Conservation (phyloP, 2,797 vertebrate species). For the Acestrorhynchus altus region DNA sequence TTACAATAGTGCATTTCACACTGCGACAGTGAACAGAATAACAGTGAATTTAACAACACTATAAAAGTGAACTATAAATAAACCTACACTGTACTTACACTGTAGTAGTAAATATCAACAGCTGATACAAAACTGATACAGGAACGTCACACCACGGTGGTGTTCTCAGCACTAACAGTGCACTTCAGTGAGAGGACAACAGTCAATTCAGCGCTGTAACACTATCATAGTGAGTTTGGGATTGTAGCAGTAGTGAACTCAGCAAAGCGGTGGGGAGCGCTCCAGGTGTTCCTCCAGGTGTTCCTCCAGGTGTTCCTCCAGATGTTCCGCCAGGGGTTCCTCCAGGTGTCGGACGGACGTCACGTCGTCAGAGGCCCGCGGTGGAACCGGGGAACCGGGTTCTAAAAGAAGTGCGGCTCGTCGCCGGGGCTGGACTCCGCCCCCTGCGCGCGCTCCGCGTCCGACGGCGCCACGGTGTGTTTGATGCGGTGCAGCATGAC, state of each 20-base stretch:
- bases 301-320: not conserved
- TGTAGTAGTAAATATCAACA: too few relatives aligned
- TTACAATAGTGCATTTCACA: not conserved
- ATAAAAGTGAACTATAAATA: too few relatives aligned
- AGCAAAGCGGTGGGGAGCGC: too few relatives aligned
- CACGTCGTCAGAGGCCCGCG: not conserved
- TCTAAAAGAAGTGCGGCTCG: not conserved
- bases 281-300: not conserved
- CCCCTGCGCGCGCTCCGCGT: conserved; percentile 48
- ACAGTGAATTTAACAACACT: not conserved
- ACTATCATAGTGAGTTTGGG: not conserved
- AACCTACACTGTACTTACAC: too few relatives aligned
- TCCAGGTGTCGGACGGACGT: not conserved
- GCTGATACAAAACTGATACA: too few relatives aligned
- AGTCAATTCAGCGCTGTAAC: not conserved
- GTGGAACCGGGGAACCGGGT: not conserved
- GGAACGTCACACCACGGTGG: too few relatives aligned
- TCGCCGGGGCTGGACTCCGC: conserved; percentile 3
- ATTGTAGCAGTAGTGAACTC: not conserved
- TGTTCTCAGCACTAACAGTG: too few relatives aligned
- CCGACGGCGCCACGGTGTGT: conserved; percentile 61
- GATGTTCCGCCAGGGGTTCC: not conserved
- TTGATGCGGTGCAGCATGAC: conserved; percentile 67
- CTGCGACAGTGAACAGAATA: not conserved
- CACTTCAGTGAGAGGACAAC: too few relatives aligned